These are phyloP conservation scores for Leucozona laternaria DNA, from an alignment of 2,888 invertebrate species.

Conservation along the genomic window DNA sequence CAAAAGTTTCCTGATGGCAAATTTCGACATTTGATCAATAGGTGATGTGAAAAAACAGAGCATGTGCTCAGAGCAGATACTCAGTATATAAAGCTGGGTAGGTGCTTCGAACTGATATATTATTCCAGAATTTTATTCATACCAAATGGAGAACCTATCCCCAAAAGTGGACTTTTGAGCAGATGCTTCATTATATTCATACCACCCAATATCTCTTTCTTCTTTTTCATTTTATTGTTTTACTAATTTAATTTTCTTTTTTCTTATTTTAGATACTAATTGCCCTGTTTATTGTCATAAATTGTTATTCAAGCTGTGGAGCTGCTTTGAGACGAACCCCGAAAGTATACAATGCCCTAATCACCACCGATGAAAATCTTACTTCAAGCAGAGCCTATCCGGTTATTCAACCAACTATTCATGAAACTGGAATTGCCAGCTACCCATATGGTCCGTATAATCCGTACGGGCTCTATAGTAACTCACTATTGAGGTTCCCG, in stretches of 20 bases:
- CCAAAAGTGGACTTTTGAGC: no score
- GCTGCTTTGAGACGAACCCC: slow-evolving; percentile 85
- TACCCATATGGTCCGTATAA: slow-evolving; percentile 81
- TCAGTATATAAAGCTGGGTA: no score
- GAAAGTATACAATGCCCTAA: slow-evolving; percentile 91
- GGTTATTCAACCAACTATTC: slow-evolving; percentile 89
- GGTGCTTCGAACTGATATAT: no score
- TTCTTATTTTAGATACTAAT: slow-evolving; percentile 77
- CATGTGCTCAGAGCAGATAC: no score
- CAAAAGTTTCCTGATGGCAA: no score
- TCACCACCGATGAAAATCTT: slow-evolving; percentile 90
- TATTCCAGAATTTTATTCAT: no score
- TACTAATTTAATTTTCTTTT: slow-evolving; percentile 27
- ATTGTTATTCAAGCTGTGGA: slow-evolving; percentile 75
- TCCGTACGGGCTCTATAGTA: slow-evolving; percentile 81
- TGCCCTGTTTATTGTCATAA: slow-evolving; percentile 75
- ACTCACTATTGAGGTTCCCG: slow-evolving; percentile 80
- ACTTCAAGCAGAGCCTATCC: slow-evolving; percentile 90
- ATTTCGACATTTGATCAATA: no score
- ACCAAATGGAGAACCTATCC: no score
- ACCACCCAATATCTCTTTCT: no score
- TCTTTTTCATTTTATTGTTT: background rate
- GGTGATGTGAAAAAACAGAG: no score
- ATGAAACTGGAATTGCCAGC: slow-evolving; percentile 85
- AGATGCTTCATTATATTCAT: no score